Percentiles rank a stretch among this genome's conserved stretches.
Conservation (phyloP, 2,113 vertebrate genomes). For the Callopanchax toddi region DNA sequence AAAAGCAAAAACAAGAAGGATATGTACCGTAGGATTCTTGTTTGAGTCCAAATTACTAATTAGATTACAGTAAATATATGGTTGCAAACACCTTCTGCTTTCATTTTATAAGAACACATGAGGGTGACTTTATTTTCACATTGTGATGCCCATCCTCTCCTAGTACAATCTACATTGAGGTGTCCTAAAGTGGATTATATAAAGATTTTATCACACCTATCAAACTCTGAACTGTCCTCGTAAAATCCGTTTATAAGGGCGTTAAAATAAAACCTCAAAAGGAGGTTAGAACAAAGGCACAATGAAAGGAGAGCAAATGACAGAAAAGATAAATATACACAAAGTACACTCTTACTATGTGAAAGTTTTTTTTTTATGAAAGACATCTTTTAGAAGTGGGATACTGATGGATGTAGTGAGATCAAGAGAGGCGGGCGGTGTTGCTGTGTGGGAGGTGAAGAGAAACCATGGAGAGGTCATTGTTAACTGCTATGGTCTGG, state of each 20-base stretch:
- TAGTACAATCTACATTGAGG: slow-evolving; percentile 5
- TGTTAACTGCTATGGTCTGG: slow-evolving; percentile 67
- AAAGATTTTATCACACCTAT: neutral
- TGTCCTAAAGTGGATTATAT: neutral
- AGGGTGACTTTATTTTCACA: neutral
- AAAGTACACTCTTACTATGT: no score
- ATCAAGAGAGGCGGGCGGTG: slow-evolving; percentile 28
- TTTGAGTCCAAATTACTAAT: no score
- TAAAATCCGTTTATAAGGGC: slow-evolving; percentile 2
- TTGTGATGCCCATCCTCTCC: neutral
- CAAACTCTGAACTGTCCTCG: slow-evolving; percentile 10
- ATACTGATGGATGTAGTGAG: no score
- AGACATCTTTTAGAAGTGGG: neutral
- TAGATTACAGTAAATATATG: no score
- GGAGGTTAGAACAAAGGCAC: neutral
- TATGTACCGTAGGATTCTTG: no score
- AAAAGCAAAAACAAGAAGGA: no score
- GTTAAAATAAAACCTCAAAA: neutral
- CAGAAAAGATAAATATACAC: no score
- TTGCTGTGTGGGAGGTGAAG: slow-evolving; percentile 44
- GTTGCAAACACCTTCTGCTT: neutral
- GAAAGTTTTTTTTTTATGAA: no score
- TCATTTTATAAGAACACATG: neutral
- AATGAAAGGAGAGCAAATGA: neutral
- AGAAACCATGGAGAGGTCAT: slow-evolving; percentile 56